Evolutionary conservation across 2,888 invertebrate genomes (phyloP), one percentile per base, ranked within the genome.

Genomic region (Ichneumoninae sp.): DNA sequence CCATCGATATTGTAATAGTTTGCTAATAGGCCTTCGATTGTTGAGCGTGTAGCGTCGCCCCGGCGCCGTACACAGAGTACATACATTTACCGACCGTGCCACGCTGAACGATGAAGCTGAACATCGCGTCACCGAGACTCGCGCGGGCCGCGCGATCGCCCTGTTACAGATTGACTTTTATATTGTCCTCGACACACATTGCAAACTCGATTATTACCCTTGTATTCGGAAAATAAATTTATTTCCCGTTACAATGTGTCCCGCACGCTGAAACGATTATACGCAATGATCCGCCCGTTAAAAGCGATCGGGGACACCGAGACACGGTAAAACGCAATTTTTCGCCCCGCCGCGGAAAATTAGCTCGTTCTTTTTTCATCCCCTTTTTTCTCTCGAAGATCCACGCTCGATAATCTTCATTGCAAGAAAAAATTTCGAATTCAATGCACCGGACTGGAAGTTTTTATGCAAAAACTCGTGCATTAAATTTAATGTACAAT

Each of bases 1-100:
- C 88, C 87, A 90, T 91, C 88, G 88, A 89, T 89, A 90, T 89
- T 88, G 90, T 89, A 91, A 91, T 91, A 90, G 90, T 90, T 90
- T 88, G 87, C 90, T 90, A 91, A 92, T 91, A 91, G 91, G 87
- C 81, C 85, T 85, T 80, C 88, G 89, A 91, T 92, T 91, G 90
- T 91, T 89, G 65, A 70, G 75, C 60, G 57, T 54, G 50, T 22
- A 66, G n/a, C 63, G 63, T 76, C 54, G 73, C 50, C 80, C 75
- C 52, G 77, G 50, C 71, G 13, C 47, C 33, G 47, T 68, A 74
- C 60, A 80, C 65, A 47, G 30, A 60, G 66, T 60, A 66, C 65
- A 74, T 60, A 33, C 65, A 69, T 75, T 79, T 75, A 47, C 69
- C 16, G 22, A 47, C 44, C 33, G 65, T 44, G 19, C 22, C 16